Evolutionary conservation across 2,888 invertebrate species (phyloP).

Genomic region (Melipona beecheii): DNA sequence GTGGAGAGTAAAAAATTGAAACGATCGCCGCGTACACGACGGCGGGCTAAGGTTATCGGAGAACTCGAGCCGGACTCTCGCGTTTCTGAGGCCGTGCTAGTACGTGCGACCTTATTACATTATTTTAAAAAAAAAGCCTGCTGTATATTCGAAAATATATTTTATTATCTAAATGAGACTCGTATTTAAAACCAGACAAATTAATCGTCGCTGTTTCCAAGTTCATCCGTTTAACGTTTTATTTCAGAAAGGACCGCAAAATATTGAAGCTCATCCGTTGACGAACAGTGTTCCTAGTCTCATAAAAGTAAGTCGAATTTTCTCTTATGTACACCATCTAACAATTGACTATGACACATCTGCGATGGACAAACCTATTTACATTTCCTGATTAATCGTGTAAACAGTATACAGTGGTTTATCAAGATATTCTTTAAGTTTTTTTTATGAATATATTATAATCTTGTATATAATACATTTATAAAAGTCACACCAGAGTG

Average conservation of each 20-base stretch:
- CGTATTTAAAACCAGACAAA: background rate
- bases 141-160: no score
- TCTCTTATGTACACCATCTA: background rate
- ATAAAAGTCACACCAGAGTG: no score
- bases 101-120: background rate
- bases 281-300: slow-evolving; percentile 81
- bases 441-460: background rate
- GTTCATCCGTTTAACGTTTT: background rate
- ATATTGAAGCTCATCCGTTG: slow-evolving; percentile 84
- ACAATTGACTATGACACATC: background rate
- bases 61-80: slow-evolving; percentile 7
- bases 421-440: background rate
- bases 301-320: slow-evolving; percentile 79
- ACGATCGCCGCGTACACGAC: slow-evolving; percentile 54
- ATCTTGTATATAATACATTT: background rate
- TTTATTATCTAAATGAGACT: background rate
- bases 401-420: background rate
- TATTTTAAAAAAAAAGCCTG: background rate
- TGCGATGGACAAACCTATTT: slow-evolving; percentile 14
- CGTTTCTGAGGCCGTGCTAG: slow-evolving; percentile 6
- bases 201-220: background rate
- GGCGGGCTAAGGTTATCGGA: slow-evolving; percentile 51
- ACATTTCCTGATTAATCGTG: slow-evolving; percentile 16
- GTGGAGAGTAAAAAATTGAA: slow-evolving; percentile 12
- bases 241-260: slow-evolving; percentile 84